Evolutionary conservation across 1,140 invertebrate species (phyloP), one percentile per base, ranked within the genome.

Genomic region (Archivesica marissinica): DNA sequence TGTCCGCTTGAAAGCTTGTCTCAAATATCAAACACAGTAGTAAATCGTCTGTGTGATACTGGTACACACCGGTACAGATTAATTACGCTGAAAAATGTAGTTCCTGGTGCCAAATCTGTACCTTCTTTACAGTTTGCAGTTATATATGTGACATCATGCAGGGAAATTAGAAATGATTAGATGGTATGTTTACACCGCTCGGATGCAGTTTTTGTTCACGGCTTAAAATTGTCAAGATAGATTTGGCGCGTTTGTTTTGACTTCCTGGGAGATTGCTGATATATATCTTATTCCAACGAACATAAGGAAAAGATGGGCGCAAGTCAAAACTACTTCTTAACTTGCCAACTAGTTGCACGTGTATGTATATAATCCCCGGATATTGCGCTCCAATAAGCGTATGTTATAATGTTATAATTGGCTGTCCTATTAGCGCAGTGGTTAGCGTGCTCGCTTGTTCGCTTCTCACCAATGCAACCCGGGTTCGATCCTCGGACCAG

Each of bases 121-220:
- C 1, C 38, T 15, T 72, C 25, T 28, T 30, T 72, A 13, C 28
- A 47, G 2, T 79, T 50, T 33, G 25, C 6, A 66, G 52, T 33
- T n/a, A 50, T 50, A 44, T 41, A 15, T 64, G 77, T 50, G 59
- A 66, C 38, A 44, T 68, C 77, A 59, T 44, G 77, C 61, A 3
- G 77, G 0, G 77, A 66, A 79, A 79, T 79, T 79, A 79, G 77
- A 44, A 20, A 41, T 23, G 77, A 79, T 79, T 79, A 79, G 77
- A 33, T 79, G 77, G 77, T 79, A 79, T 66, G 66, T 79, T 79
- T 30, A 64, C 28, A 17, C 56, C 47, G 59, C 28, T 44, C 47
- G n/a, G 41, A 61, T 79, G 77, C 77, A 66, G 0, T 23, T 50
- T 64, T 79, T 64, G 41, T 59, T 66, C 30, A 44, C 41, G 39